phyloP scores from a whole-genome alignment of 2,113 vertebrate species.

The Cnemophilus loriae region DNA sequence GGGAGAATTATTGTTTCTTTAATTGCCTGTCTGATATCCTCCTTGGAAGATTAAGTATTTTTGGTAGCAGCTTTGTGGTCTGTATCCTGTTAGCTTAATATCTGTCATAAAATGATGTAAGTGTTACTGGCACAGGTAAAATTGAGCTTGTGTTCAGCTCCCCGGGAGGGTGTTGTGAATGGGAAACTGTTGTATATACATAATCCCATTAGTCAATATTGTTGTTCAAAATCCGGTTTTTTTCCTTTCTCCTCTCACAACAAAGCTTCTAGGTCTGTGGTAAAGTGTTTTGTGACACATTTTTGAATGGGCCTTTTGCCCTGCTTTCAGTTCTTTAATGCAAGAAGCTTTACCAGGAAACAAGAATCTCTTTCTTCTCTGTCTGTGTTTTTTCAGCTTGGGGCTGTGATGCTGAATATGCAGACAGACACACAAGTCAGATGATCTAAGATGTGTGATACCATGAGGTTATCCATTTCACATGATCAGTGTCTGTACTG shows the following conservation, averaged over 20 bases:
- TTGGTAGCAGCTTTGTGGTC: background rate
- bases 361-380: slow-evolving; percentile 66
- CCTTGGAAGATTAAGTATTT: background rate
- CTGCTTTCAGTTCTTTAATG: slow-evolving; percentile 24
- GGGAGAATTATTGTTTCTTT: background rate
- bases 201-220: background rate
- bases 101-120: background rate
- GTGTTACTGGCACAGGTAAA: background rate
- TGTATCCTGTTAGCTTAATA: background rate
- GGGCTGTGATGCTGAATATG: background rate
- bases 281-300: slow-evolving; percentile 22
- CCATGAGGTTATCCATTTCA: slow-evolving; percentile 53
- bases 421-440: slow-evolving; percentile 50
- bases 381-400: slow-evolving; percentile 52
- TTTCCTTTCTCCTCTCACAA: background rate
- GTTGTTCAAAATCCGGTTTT: background rate
- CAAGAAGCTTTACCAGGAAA: slow-evolving; percentile 44
- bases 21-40: background rate
- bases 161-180: background rate
- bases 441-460: slow-evolving; percentile 38
- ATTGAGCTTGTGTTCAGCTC: background rate
- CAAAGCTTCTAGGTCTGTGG: background rate
- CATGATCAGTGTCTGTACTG: background rate
- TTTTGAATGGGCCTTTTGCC: slow-evolving; percentile 55
- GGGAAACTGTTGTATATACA: background rate